These are phyloP conservation scores for Chiroxiphia lanceolata DNA, from an alignment of 2,797 vertebrate species.

Conservation along the genomic window DNA sequence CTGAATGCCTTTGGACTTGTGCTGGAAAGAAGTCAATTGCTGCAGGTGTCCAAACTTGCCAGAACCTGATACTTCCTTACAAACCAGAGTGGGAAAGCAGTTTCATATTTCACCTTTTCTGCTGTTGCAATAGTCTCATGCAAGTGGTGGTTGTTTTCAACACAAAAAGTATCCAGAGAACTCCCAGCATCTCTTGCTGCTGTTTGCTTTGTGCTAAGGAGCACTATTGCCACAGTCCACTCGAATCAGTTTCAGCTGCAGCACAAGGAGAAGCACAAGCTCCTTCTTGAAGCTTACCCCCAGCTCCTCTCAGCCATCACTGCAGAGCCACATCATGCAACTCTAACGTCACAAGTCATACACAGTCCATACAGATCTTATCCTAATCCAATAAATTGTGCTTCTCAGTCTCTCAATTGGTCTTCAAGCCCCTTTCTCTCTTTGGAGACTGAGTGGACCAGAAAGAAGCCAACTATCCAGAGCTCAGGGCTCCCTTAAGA, in stretches of 20 bases:
- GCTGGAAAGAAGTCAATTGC: conserved; percentile 8
- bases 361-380: not conserved
- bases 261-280: not conserved
- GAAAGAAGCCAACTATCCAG: not conserved
- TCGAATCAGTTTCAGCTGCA: not conserved
- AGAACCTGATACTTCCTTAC: not conserved
- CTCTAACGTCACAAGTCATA: not conserved
- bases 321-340: not conserved
- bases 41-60: conserved; percentile 34
- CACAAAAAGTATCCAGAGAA: not conserved
- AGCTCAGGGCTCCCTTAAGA: not conserved
- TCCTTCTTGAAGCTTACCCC: not conserved
- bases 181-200: not conserved
- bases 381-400: not conserved
- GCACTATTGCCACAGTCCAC: not conserved
- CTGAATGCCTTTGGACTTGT: not conserved
- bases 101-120: conserved; percentile 3
- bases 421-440: not conserved
- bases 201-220: not conserved
- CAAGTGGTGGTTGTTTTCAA: not conserved
- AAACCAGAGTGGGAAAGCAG: not conserved
- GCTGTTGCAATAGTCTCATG: not conserved
- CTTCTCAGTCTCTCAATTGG: not conserved
- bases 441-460: not conserved
- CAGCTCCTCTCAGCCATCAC: not conserved